These are phyloP conservation scores for Polydrusus cervinus DNA, from an alignment of 2,888 invertebrate species.

Conservation along the genomic window DNA sequence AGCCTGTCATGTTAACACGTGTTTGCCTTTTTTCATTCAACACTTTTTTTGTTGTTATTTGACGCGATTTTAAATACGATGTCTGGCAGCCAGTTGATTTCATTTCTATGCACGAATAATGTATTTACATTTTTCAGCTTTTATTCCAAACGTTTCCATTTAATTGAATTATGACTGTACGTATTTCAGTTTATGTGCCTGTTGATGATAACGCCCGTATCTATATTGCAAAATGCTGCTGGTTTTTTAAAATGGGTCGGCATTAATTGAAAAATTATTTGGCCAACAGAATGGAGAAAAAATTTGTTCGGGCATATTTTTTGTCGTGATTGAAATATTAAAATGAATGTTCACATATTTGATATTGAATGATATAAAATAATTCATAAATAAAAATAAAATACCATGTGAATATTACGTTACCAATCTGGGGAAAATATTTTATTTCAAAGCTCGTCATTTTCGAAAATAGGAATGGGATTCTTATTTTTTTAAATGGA, in stretches of 20 bases:
- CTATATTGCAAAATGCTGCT: slow-evolving; percentile 46
- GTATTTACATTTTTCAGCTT: slow-evolving; percentile 62
- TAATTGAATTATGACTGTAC: slow-evolving; percentile 63
- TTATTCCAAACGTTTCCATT: slow-evolving; percentile 62
- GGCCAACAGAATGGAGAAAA: slow-evolving; percentile 37
- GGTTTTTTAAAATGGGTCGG: slow-evolving; percentile 39
- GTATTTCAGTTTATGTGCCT: slow-evolving; percentile 60
- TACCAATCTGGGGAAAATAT: too few relatives aligned
- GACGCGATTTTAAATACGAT: slow-evolving; percentile 63
- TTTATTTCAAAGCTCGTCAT: too few relatives aligned
- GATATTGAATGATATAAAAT: background rate
- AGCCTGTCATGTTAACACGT: slow-evolving; percentile 68
- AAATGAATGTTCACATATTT: slow-evolving; percentile 13
- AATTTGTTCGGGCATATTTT: slow-evolving; percentile 42
- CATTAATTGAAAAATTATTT: slow-evolving; percentile 52
- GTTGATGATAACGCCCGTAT: slow-evolving; percentile 53
- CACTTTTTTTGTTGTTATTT: slow-evolving; percentile 61
- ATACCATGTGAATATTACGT: too few relatives aligned
- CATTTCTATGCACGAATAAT: slow-evolving; percentile 60
- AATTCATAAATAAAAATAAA: too few relatives aligned
- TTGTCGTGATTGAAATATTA: background rate
- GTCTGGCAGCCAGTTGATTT: slow-evolving; percentile 63
- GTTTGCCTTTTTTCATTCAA: slow-evolving; percentile 61
- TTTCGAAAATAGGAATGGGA: too few relatives aligned
- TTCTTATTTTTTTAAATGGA: too few relatives aligned